Evolutionary conservation across 2,888 invertebrate species (phyloP).

Genomic region (Ceraclea dissimilis): DNA sequence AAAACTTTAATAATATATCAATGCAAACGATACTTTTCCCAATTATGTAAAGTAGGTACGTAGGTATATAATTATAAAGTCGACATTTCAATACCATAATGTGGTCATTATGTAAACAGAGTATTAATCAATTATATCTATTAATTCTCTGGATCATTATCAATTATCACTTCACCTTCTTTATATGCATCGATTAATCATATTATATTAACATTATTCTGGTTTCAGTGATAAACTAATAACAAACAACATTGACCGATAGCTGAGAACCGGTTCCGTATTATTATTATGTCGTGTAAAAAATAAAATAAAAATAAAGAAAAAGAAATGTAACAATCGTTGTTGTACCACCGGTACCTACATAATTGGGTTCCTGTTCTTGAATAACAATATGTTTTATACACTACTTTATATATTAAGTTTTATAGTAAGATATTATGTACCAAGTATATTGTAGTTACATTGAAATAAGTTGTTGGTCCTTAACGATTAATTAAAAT

Average conservation of each 20-base stretch:
- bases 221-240: background rate
- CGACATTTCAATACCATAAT: too few relatives aligned
- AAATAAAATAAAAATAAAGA: background rate
- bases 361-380: constrained; percentile 1
- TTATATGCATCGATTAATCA: background rate
- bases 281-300: background rate
- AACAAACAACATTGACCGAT: background rate
- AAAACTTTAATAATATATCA: too few relatives aligned
- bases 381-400: background rate
- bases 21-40: too few relatives aligned
- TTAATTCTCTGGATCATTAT: too few relatives aligned
- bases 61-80: too few relatives aligned
- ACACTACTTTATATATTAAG: too few relatives aligned
- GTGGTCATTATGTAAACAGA: too few relatives aligned
- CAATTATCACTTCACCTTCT: background rate
- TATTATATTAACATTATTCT: background rate
- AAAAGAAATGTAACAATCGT: constrained; percentile 2
- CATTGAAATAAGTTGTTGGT: background rate
- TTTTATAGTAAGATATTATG: background rate
- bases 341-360: background rate
- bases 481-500: constrained; percentile 2
- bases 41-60: too few relatives aligned
- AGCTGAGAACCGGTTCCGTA: background rate
- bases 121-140: too few relatives aligned
- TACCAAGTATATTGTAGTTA: background rate